Conservation (phyloP, 2,113 vertebrate genomes). For the Passerina amoena region DNA sequence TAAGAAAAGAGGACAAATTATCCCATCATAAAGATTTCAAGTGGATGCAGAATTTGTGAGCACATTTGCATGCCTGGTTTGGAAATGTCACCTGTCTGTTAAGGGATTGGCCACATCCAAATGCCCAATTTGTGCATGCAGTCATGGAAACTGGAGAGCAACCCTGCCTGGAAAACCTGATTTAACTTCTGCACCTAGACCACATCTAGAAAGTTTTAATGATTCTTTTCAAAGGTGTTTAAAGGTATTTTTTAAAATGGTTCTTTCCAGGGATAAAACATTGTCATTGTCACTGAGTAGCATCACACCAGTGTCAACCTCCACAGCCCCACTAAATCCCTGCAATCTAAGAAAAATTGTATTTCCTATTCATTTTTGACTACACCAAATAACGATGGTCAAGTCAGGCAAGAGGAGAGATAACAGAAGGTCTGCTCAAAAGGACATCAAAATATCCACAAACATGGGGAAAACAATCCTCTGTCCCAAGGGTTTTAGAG, state of each 20-base stretch:
- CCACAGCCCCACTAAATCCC: background rate
- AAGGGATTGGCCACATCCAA: background rate
- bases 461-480: background rate
- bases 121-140: background rate
- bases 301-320: background rate
- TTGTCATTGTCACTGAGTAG: background rate
- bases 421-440: background rate
- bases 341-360: background rate
- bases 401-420: background rate
- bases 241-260: background rate
- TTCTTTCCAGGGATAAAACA: background rate
- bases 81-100: background rate
- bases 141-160: background rate
- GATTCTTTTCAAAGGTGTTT: background rate
- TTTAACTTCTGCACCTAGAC: background rate
- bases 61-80: background rate
- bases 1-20: background rate
- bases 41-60: background rate
- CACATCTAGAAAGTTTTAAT: background rate
- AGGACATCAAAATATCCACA: background rate
- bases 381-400: background rate
- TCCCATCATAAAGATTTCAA: background rate
- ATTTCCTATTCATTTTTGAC: background rate
- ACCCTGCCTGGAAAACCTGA: background rate
- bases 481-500: background rate